phyloP scores from a whole-genome alignment of 1,140 invertebrate genomes.

The Reticulitermes speratus region DNA sequence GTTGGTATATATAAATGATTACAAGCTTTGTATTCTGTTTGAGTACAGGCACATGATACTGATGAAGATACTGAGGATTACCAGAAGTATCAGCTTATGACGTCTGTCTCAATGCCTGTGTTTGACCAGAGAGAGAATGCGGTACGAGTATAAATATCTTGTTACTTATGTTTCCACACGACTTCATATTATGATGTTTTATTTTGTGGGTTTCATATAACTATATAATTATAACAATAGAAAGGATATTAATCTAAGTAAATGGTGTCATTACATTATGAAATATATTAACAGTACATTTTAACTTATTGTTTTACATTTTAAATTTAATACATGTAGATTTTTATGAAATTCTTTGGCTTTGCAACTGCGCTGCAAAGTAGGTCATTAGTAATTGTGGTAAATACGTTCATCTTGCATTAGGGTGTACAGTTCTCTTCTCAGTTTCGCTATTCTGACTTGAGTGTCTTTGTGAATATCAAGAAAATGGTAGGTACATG shows the following conservation, averaged over 20 bases:
- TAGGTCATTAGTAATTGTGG: too few species aligned
- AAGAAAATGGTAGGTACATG: too few species aligned
- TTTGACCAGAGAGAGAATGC: slow-evolving; percentile 78
- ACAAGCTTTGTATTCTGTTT: neutral
- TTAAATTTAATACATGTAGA: neutral
- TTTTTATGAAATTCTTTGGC: neutral
- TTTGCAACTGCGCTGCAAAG: neutral
- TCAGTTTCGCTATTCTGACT: too few species aligned
- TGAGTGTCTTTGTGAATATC: too few species aligned
- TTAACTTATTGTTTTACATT: slow-evolving; percentile 4
- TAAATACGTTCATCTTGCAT: too few species aligned
- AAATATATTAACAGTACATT: neutral
- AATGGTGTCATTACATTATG: neutral
- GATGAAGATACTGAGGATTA: neutral
- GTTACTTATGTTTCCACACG: slow-evolving; percentile 6
- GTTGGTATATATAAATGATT: too few species aligned
- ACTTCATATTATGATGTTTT: neutral
- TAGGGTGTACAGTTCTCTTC: too few species aligned
- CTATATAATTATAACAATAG: neutral
- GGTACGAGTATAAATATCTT: slow-evolving; percentile 55
- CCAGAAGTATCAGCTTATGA: slow-evolving; percentile 74
- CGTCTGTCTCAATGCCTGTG: slow-evolving; percentile 88
- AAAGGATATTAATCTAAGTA: neutral
- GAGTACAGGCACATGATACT: neutral
- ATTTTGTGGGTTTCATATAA: neutral